Conservation (phyloP, 2,113 vertebrate species). For the Corvus hawaiiensis region DNA sequence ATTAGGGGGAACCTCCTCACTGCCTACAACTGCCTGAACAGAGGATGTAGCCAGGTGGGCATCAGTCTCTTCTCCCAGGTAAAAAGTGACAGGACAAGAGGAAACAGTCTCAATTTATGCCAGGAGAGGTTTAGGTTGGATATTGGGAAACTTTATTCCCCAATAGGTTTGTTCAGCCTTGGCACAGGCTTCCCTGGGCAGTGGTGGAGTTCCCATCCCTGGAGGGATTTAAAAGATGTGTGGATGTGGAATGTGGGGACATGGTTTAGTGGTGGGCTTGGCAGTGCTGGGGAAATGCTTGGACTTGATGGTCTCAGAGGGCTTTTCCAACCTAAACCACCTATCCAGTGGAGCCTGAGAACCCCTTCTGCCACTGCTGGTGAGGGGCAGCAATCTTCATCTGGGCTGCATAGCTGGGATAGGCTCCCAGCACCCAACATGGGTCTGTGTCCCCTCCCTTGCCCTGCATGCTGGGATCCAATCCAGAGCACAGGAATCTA, state of each 20-base stretch:
- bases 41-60: background rate
- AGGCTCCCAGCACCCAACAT: background rate
- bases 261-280: background rate
- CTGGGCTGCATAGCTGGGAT: background rate
- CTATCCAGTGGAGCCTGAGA: background rate
- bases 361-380: background rate
- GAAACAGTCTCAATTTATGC: background rate
- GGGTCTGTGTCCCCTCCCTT: background rate
- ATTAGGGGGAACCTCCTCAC: background rate
- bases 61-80: background rate
- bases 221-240: background rate
- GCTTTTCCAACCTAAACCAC: background rate
- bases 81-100: background rate
- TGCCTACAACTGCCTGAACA: background rate
- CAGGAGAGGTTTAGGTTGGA: background rate
- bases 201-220: background rate
- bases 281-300: background rate
- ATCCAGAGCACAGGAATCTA: background rate
- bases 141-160: background rate
- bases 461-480: rapidly evolving
- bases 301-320: background rate
- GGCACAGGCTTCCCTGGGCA: background rate
- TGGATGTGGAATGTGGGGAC: background rate
- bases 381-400: background rate
- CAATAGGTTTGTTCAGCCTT: background rate